These are phyloP conservation scores for Carabus problematicus DNA, from an alignment of 2,888 invertebrate species.

Conservation along the genomic window DNA sequence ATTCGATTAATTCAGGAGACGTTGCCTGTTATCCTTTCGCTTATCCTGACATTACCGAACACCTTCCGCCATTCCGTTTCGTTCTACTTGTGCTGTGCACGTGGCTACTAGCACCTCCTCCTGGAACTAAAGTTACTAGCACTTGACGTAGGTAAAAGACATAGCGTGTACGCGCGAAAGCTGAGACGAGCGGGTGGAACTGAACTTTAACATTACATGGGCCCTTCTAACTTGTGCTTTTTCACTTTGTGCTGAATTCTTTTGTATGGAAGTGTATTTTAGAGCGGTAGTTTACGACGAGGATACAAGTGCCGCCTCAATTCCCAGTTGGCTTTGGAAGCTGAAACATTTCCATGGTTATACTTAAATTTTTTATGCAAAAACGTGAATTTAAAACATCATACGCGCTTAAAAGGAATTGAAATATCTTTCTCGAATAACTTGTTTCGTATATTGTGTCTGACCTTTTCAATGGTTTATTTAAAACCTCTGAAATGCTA, in stretches of 20 bases:
- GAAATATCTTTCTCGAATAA: too few species aligned
- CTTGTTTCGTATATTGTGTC: too few species aligned
- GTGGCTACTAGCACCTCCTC: too few species aligned
- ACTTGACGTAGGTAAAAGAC: too few species aligned
- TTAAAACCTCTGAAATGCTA: too few species aligned
- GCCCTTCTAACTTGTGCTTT: background rate
- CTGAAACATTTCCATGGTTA: slow-evolving; percentile 26
- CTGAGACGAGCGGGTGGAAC: too few species aligned
- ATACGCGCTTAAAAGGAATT: slow-evolving; percentile 34
- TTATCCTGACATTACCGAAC: slow-evolving; percentile 37
- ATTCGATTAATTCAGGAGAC: slow-evolving; percentile 28
- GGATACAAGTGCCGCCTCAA: slow-evolving; percentile 29
- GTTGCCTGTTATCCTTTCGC: slow-evolving; percentile 32
- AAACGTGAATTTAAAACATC: slow-evolving; percentile 30
- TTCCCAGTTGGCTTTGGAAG: slow-evolving; percentile 24
- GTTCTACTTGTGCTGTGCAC: background rate
- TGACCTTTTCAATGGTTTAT: too few species aligned
- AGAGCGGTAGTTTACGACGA: slow-evolving; percentile 31
- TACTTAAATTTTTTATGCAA: slow-evolving; percentile 34
- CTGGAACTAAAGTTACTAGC: too few species aligned
- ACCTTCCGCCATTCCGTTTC: background rate
- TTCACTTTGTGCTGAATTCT: slow-evolving; percentile 11
- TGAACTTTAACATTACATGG: slow-evolving; percentile 3
- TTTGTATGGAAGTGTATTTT: slow-evolving; percentile 8
- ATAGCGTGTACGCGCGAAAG: too few species aligned